Evolutionary conservation across 2,888 invertebrate genomes (phyloP).

Genomic region (Leptinotarsa rubiginosa): DNA sequence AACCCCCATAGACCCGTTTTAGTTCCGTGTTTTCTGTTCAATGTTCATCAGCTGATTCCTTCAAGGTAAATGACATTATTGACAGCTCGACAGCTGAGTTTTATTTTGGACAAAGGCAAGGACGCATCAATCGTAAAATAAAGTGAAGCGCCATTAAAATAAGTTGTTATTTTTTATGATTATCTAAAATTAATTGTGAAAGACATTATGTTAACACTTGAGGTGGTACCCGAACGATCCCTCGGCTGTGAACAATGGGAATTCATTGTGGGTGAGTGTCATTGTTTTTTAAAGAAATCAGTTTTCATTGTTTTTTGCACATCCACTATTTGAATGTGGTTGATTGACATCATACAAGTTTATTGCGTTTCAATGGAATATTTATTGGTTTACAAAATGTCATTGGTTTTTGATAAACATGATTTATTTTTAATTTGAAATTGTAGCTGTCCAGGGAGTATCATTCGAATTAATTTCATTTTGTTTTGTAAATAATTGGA

Average conservation of each 20-base stretch:
- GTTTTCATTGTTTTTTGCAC: slow-evolving; percentile 19
- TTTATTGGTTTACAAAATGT: not conserved
- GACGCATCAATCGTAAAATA: slow-evolving; percentile 36
- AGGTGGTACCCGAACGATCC: slow-evolving; percentile 95
- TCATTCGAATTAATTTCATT: too few relatives aligned
- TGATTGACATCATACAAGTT: not conserved
- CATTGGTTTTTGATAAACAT: not conserved
- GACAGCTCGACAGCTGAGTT: slow-evolving; percentile 37
- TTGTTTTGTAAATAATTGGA: too few relatives aligned
- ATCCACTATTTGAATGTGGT: not conserved
- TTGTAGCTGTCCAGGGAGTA: too few relatives aligned
- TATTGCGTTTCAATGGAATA: slow-evolving; percentile 19
- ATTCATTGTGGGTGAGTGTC: slow-evolving; percentile 89
- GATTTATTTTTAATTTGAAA: too few relatives aligned
- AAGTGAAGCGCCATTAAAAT: slow-evolving; percentile 41
- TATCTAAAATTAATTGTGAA: slow-evolving; percentile 32
- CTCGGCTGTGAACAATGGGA: slow-evolving; percentile 98
- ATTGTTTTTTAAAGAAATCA: slow-evolving; percentile 37
- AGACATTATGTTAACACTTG: slow-evolving; percentile 90
- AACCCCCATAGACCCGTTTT: too few relatives aligned
- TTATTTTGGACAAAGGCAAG: slow-evolving; percentile 46
- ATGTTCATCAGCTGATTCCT: slow-evolving; percentile 28
- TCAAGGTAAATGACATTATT: slow-evolving; percentile 4
- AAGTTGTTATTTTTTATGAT: slow-evolving; percentile 31
- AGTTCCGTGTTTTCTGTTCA: not conserved